Conservation (phyloP, 2,113 vertebrate species). For the Aspiorhynchus laticeps region DNA sequence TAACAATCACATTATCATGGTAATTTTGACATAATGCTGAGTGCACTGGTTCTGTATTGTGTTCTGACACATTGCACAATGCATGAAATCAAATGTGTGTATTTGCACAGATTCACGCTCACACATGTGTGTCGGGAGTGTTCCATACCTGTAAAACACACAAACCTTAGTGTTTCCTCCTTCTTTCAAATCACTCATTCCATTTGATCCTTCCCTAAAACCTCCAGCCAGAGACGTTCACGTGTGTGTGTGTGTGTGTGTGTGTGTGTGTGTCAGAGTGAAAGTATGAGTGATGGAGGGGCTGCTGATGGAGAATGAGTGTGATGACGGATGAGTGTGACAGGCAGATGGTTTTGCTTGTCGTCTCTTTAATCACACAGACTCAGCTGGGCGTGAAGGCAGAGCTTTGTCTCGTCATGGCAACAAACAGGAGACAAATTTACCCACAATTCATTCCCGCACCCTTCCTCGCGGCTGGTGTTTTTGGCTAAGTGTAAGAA, state of each 20-base stretch:
- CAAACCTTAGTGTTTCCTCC: too few species aligned
- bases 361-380: conserved; percentile 83
- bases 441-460: conserved; percentile 63
- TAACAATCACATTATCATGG: too few species aligned
- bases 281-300: conserved; percentile 73
- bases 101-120: too few species aligned
- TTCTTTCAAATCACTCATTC: neutral
- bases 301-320: conserved; percentile 74
- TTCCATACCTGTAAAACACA: too few species aligned
- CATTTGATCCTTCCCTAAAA: neutral
- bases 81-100: too few species aligned
- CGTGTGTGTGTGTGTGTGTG: conserved; percentile 11
- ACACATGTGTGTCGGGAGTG: too few species aligned
- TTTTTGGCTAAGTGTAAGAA: conserved; percentile 39
- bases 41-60: too few species aligned
- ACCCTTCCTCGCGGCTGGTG: neutral
- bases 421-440: conserved; percentile 82
- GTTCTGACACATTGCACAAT: too few species aligned
- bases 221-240: neutral
- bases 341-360: conserved; percentile 84
- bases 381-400: conserved; percentile 78
- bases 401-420: conserved; percentile 80
- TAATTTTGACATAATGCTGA: too few species aligned
- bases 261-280: conserved; percentile 48
- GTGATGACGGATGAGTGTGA: conserved; percentile 82